Percentiles rank a stretch among this genome's conserved stretches.
Conservation (phyloP, 2,888 invertebrate species). For the Ichneumon xanthorius region DNA sequence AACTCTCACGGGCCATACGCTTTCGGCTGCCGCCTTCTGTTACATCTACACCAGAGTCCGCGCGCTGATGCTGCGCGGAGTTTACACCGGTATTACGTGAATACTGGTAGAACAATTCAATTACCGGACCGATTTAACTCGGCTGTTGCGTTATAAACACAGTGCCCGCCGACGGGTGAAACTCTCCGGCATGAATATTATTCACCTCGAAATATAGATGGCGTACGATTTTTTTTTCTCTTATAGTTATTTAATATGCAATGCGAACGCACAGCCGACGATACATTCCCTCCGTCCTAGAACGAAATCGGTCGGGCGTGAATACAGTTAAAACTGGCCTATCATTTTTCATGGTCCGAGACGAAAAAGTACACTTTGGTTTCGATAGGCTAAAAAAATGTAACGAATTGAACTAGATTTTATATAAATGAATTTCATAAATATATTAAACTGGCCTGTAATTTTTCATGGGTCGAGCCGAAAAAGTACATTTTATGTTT, state of each 20-base stretch:
- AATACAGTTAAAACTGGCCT: background rate
- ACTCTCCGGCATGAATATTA: constrained; percentile 38
- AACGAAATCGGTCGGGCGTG: background rate
- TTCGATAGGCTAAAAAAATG: background rate
- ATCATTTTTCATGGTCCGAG: background rate
- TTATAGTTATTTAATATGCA: background rate
- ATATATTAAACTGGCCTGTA: background rate
- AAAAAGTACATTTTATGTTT: background rate
- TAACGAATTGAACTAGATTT: background rate
- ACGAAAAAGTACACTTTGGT: background rate
- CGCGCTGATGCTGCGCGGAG: constrained; percentile 8
- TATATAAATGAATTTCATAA: background rate
- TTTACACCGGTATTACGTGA: constrained; percentile 53
- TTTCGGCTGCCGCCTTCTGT: constrained; percentile 17
- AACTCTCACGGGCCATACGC: constrained; percentile 5
- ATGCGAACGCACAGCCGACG: background rate
- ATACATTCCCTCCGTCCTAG: background rate
- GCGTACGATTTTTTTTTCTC: background rate
- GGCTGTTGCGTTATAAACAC: constrained; percentile 44
- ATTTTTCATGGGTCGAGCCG: background rate
- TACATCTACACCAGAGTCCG: background rate
- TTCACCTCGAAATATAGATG: constrained; percentile 2
- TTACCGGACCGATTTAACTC: constrained; percentile 48
- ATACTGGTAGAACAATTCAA: constrained; percentile 57
- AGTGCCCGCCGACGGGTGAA: constrained; percentile 21